phyloP scores from a whole-genome alignment of 2,113 vertebrate species.

The Apus apus region DNA sequence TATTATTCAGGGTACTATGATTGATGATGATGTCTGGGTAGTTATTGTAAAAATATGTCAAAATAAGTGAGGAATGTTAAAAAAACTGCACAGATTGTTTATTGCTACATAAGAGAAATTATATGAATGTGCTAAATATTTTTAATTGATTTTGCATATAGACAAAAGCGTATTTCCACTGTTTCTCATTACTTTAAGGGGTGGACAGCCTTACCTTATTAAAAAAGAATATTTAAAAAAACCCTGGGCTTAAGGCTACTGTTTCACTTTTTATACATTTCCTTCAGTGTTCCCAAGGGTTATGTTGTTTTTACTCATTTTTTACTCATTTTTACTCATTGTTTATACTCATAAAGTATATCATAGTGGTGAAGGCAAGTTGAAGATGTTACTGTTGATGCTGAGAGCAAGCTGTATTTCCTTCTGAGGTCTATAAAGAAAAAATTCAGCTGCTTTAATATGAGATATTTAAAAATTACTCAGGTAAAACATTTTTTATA shows the following conservation, averaged over 20 bases:
- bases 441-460: background rate
- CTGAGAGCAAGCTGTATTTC: background rate
- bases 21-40: background rate
- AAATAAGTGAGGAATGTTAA: background rate
- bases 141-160: background rate
- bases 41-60: background rate
- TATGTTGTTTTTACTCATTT: background rate
- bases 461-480: background rate
- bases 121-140: background rate
- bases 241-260: background rate
- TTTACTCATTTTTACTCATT: background rate
- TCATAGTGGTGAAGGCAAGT: background rate
- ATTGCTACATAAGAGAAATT: background rate
- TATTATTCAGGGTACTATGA: background rate
- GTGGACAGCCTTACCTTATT: background rate
- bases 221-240: background rate
- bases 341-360: background rate
- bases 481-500: background rate
- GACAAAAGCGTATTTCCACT: background rate
- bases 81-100: background rate
- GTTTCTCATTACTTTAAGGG: background rate
- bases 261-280: background rate
- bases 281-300: background rate
- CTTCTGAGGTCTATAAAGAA: background rate
- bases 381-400: background rate